phyloP scores from a whole-genome alignment of 1,140 invertebrate genomes.

The Rhagoletis zephyria region DNA sequence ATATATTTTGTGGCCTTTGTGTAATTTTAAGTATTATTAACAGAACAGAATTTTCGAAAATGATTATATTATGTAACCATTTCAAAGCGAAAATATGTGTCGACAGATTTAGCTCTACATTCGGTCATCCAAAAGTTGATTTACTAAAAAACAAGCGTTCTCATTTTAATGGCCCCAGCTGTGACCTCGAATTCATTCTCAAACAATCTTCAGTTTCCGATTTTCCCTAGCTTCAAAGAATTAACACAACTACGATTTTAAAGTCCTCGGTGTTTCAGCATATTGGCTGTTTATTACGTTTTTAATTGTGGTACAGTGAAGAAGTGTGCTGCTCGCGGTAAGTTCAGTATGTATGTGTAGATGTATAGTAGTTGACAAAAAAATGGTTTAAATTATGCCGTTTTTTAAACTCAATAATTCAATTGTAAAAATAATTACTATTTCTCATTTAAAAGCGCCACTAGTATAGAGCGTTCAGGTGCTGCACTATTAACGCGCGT shows the following conservation, averaged over 20 bases:
- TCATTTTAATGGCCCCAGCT: not conserved
- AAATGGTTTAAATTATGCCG: not conserved
- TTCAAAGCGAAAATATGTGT: too few species aligned
- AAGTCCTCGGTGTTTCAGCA: conserved; percentile 7
- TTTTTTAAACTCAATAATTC: not conserved
- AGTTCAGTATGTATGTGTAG: conserved; percentile 22
- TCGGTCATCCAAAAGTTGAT: too few species aligned
- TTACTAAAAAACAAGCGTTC: not conserved
- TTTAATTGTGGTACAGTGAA: conserved; percentile 17
- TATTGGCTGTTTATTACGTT: not conserved
- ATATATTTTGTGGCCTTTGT: not conserved
- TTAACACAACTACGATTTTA: not conserved
- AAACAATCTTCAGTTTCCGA: not conserved
- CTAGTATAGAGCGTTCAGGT: conserved; percentile 48
- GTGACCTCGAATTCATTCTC: not conserved
- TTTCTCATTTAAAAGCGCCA: conserved; percentile 35
- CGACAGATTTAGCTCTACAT: too few species aligned
- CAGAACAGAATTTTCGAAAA: too few species aligned
- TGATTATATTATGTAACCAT: too few species aligned
- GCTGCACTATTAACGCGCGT: conserved; percentile 1
- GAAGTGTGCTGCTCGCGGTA: not conserved
- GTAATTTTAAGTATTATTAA: too few species aligned
- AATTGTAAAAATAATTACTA: not conserved
- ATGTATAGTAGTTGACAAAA: not conserved
- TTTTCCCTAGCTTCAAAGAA: not conserved